Evolutionary conservation across 2,888 invertebrate genomes (phyloP), one percentile per base, ranked within the genome.

Genomic region (Timema cristinae): DNA sequence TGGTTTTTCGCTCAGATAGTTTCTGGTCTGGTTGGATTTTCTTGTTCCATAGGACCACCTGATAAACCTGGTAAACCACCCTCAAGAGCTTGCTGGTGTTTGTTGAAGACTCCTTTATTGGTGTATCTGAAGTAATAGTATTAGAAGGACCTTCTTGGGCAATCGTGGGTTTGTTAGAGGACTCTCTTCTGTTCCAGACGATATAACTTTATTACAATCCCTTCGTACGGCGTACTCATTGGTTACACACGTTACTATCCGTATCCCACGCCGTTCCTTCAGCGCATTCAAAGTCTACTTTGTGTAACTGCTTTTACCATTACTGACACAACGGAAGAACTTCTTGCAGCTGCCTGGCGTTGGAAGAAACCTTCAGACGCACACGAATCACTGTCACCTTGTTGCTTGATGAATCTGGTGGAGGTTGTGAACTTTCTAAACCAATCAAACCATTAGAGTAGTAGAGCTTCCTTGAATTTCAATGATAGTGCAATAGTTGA

Each of bases 241-340:
- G 84, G 78, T 86, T 85, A 77, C 90, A 90, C 0, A 83, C 83
- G 77, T 85, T 83, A 70, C 85, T 83, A 54, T 84, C 81, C 75
- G 85, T 83, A 79, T 87, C 86, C 87, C 87, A 88, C 54, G 87
- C 83, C 0, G 88, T 88, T 63, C 86, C 86, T 48, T 83, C 83
- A 0, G 85, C 86, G 76, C 88, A 88, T 8, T 81, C 82, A 74
- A 86, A 88, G 9, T 85, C 83, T 85, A 84, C 73, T 81, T 84
- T 49, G 79, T 83, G 71, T 81, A 84, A 0, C 80, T 80, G 5
- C 83, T 84, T n/a, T 81, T 79, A 0, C 81, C 83, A 72, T 83
- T 80, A 66, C 82, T 79, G 0, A 84, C 83, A 78, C 91, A 91
- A 59, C 90, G 85, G 78, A 89, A 89, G 80, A 90, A 91, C 78